Evolutionary conservation across 1,140 invertebrate genomes (phyloP), one percentile per base, ranked within the genome.

Genomic region (Cardiocondyla obscurior): DNA sequence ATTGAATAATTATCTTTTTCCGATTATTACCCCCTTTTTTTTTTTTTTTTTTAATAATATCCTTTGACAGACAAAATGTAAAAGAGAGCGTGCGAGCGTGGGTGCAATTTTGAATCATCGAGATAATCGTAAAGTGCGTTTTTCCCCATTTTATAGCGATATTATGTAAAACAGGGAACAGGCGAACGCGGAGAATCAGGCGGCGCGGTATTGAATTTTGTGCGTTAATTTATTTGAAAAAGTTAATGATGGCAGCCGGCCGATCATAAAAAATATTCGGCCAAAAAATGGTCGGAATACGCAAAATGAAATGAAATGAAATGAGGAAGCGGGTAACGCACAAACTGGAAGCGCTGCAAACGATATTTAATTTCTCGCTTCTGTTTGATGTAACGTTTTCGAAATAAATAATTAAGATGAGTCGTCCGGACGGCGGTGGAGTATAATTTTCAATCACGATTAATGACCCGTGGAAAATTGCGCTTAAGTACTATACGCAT

Each of bases 161-260:
- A 79, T 79, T 79, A 79, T 79, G 74, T 79, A 79, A 79, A 79
- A 36, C 62, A 67, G 74, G 64, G 74, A 79, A 53, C 74, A 55
- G 62, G 74, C 74, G 74, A 67, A 67, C 49, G 46, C 25, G 14
- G 74, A 79, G 74, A 79, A 79, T 79, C 74, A 79, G 74, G 74
- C 62, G 46, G 74, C 74, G 44, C 14, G 74, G 60, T 79, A 79
- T 79, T 69, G 74, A 79, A 79, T 79, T 79, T 79, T 79, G 74
- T 79, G 62, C 62, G 74, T 79, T 79, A 79, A 79, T 79, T 79
- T 79, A 79, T 79, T 79, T 79, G 74, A 79, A 79, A 79, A 79
- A 79, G 74, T 79, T 79, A 79, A 79, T 79, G 74, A 79, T 79
- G 74, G 74, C 74, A 79, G 74, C 65, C 62, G 74, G 49, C 74